A percentile compares a stretch with the other conserved stretches of the same genome.
Conservation (phyloP, 2,888 invertebrate species). For the Calameuta filiformis region DNA sequence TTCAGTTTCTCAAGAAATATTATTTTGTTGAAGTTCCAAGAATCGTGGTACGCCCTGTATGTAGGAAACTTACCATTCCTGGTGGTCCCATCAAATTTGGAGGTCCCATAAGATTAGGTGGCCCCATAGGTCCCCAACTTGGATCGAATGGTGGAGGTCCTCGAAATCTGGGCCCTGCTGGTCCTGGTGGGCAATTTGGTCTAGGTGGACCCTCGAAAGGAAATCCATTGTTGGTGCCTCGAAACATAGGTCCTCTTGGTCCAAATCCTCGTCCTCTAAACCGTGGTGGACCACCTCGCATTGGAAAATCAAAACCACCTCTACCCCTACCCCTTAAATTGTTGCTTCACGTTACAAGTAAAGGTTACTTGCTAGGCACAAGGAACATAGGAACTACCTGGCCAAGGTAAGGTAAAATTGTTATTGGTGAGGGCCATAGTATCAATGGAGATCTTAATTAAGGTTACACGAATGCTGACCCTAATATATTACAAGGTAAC, state of each 20-base stretch:
- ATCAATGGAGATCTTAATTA: not conserved
- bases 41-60: not conserved
- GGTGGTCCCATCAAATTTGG: conserved; percentile 62
- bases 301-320: conserved; percentile 61
- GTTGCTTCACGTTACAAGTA: not conserved
- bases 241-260: conserved; percentile 66
- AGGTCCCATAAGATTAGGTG: conserved; percentile 61
- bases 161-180: conserved; percentile 65
- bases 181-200: conserved; percentile 65
- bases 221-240: conserved; percentile 67
- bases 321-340: conserved; percentile 62
- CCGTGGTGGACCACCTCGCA: conserved; percentile 71
- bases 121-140: conserved; percentile 78
- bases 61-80: conserved; percentile 61
- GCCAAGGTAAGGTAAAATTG: not conserved
- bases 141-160: conserved; percentile 74
- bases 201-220: conserved; percentile 69
- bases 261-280: conserved; percentile 76
- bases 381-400: not conserved
- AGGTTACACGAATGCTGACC: not conserved
- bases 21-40: conserved; percentile 18
- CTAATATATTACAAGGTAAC: not conserved
- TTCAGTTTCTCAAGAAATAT: conserved; percentile 27
- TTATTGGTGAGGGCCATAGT: not conserved
- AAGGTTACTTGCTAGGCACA: not conserved